phyloP scores from a whole-genome alignment of 2,888 invertebrate species.

The Pseudococcus jackbeardsleyi region DNA sequence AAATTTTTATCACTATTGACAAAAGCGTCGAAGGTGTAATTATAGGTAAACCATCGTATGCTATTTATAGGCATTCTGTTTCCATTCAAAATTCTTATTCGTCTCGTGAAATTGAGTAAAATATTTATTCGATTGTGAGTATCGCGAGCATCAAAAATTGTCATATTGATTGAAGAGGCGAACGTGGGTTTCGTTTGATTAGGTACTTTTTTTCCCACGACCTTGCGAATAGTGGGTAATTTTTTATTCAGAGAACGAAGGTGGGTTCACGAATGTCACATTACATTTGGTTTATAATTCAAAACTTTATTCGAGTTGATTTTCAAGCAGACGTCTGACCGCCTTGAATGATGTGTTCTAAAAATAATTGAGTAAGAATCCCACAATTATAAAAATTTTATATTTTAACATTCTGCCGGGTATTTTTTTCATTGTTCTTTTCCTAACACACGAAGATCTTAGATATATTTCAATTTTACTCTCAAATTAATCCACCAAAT shows the following conservation, averaged over 20 bases:
- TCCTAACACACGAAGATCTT: too few relatives aligned
- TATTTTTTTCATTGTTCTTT: too few relatives aligned
- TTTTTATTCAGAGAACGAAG: background rate
- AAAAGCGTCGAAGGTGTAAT: background rate
- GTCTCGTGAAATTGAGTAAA: background rate
- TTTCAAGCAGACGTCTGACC: too few relatives aligned
- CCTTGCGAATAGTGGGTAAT: background rate
- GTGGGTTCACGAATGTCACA: too few relatives aligned
- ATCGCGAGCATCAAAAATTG: background rate
- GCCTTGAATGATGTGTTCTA: too few relatives aligned
- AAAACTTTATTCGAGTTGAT: too few relatives aligned
- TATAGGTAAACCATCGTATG: background rate
- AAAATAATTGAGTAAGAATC: too few relatives aligned
- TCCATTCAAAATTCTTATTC: background rate
- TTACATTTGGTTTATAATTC: too few relatives aligned
- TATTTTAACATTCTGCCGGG: too few relatives aligned
- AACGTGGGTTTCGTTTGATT: background rate
- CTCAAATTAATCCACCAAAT: too few relatives aligned
- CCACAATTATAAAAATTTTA: too few relatives aligned
- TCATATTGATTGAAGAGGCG: background rate
- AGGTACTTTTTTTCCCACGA: background rate
- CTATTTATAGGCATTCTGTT: background rate
- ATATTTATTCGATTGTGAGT: background rate
- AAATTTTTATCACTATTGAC: background rate
- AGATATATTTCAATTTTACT: too few relatives aligned